Conservation (phyloP, 2,797 vertebrate species). For the Manis crassicaudata region DNA sequence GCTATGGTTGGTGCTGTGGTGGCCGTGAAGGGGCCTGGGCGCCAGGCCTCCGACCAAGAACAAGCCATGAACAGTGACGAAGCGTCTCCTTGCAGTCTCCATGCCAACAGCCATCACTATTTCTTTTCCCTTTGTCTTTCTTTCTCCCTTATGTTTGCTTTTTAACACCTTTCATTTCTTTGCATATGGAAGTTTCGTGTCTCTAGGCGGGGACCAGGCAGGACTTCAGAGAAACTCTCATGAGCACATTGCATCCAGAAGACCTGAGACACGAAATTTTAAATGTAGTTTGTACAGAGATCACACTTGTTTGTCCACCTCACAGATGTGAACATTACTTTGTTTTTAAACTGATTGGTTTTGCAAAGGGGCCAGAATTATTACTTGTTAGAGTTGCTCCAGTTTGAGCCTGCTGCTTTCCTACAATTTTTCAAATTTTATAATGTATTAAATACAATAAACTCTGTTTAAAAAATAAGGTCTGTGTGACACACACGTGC, state of each 20-base stretch:
- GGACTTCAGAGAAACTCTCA: slow-evolving; percentile 78
- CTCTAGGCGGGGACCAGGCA: slow-evolving; percentile 77
- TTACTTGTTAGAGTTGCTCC: slow-evolving; percentile 87
- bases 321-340: slow-evolving; percentile 84
- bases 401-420: slow-evolving; percentile 88
- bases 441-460: slow-evolving; percentile 90
- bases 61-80: slow-evolving; percentile 84
- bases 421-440: slow-evolving; percentile 89
- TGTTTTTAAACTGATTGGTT: slow-evolving; percentile 83
- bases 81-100: slow-evolving; percentile 72
- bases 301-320: slow-evolving; percentile 83
- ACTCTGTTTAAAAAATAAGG: slow-evolving; percentile 86
- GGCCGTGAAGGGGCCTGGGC: slow-evolving; percentile 84
- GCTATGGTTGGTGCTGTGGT: slow-evolving; percentile 84
- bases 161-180: slow-evolving; percentile 76
- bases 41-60: slow-evolving; percentile 81
- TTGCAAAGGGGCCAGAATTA: slow-evolving; percentile 87
- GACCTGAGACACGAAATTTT: slow-evolving; percentile 71
- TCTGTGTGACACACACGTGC: slow-evolving; percentile 81
- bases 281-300: slow-evolving; percentile 84
- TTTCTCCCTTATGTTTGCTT: slow-evolving; percentile 46
- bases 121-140: slow-evolving; percentile 70
- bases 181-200: slow-evolving; percentile 79
- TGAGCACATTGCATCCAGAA: slow-evolving; percentile 67
- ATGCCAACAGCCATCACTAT: slow-evolving; percentile 78